Evolutionary conservation across 2,888 invertebrate species (phyloP).

Genomic region (Thera obeliscata): DNA sequence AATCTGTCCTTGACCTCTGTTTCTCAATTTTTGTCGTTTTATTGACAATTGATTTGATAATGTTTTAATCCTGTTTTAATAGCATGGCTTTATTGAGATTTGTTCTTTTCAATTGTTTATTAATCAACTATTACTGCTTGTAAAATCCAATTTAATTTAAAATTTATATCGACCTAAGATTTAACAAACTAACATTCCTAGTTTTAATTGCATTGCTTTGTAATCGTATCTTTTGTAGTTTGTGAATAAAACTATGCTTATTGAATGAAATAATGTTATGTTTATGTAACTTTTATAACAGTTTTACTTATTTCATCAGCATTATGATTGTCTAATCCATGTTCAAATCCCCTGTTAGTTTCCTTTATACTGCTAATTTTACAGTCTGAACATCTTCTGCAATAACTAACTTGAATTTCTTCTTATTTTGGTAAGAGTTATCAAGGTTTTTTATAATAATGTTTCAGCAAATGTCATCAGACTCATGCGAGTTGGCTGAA

Average conservation of each 20-base stretch:
- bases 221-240: constrained; percentile 14
- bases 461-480: constrained; percentile 72
- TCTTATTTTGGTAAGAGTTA: background rate
- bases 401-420: background rate
- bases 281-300: background rate
- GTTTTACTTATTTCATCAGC: too few relatives aligned
- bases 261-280: constrained; percentile 4
- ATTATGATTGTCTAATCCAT: background rate
- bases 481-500: constrained; percentile 79
- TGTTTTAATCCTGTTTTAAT: background rate
- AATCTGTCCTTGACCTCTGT: background rate
- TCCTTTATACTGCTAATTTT: background rate
- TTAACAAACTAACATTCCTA: constrained; percentile 46
- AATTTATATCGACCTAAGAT: constrained; percentile 29
- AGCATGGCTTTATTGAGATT: background rate
- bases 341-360: background rate
- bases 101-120: too few relatives aligned
- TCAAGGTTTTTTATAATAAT: constrained; percentile 8
- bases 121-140: background rate
- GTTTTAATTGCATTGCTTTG: constrained; percentile 29
- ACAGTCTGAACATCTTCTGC: too few relatives aligned
- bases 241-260: constrained; percentile 7
- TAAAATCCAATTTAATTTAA: constrained; percentile 4
- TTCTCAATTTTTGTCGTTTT: too few relatives aligned
- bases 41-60: too few relatives aligned